Base-by-base conservation (phyloP, 2,888 invertebrate genomes). In the Tholera decimalis region DNA sequence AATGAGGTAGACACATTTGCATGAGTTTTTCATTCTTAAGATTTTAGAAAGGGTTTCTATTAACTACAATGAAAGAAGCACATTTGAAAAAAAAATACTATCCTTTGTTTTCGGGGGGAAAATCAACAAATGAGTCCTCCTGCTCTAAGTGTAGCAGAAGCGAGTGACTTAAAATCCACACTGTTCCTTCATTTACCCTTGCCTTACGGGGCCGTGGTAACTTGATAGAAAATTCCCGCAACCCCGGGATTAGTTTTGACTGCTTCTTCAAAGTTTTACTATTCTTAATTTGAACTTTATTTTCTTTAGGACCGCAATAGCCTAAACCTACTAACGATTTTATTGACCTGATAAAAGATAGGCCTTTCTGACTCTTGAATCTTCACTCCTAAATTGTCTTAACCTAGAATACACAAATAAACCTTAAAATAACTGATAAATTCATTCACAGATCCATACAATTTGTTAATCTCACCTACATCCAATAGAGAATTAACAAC, bases 401-500 rank as follows among this genome's bases (percentile, higher is more conserved):
- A 33, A 28, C 54, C 33, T 1, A 51, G 41, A 37, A 41, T 3
- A 7, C 6, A n/a, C n/a, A n/a, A n/a, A n/a, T 20, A 5, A 9
- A 24, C n/a, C 1, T 26, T 60, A 5, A 1, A 22, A 43, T 49
- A 37, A 35, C 26, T 9, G 3, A 46, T 30, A 41, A 55, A 59
- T 54, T 28, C 15, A 55, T 65, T 33, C 8, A 26, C n/a, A 30
- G 13, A 8, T 2, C 6, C 3, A 11, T 30, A 58, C 55, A 28
- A 67, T 57, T 72, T 54, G 50, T 20, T 13, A 53, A 53, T 67
- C 53, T 39, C 43, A 47, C 58, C 28, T 13, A 73, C 24, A 35
- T 37, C 2, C 20, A 56, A 49, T 51, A 44, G 24, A 18, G 20
- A 54, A 49, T 49, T 30, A 30, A 61, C 61, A 41, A 41, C 28